Evolutionary conservation across 2,888 invertebrate genomes (phyloP), one percentile per base, ranked within the genome.

Genomic region (Byasa hedistus): DNA sequence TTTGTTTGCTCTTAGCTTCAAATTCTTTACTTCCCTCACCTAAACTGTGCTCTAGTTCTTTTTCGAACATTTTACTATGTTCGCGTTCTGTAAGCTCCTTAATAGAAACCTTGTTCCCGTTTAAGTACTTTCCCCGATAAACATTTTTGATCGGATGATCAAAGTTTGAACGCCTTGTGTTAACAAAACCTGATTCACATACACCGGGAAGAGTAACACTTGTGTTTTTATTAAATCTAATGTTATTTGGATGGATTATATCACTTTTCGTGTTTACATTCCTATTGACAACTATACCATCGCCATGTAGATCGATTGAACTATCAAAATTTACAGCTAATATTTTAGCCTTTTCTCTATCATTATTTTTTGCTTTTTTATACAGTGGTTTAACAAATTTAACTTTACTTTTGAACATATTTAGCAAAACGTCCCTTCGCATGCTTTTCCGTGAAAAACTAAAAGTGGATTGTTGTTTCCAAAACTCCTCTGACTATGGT

Each of bases 311-410:
- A 81, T 86, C 81, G 22, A 80, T 68, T 17, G 68, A 72, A 66
- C 75, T 82, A 71, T 82, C 79, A 76, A 79, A 72, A 57, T 77
- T 76, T 64, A 82, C 68, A 17, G 76, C 72, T 61, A 75, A 65
- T 70, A 77, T 78, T 62, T 73, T 73, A 57, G 81, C 76, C 60
- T 73, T 75, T 52, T 77, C 70, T 69, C 79, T 79, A 57, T 78
- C 77, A 51, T 71, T 64, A 27, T 71, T 69, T 69, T 76, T 83
- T 2, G 81, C 69, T 76, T 84, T 87, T 69, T 76, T 81, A 65
- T 90, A 91, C 56, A 91, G 79, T 8, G 91, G 91, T 80, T 81
- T 84, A 0, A 91, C 91, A 52, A 86, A 82, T 68, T 75, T 75
- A 17, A 79, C 71, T 57, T 84, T 83, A 19, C 75, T 80, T 72